Evolutionary conservation across 2,888 invertebrate genomes (phyloP).

Genomic region (Acanthacorydalis orientalis): DNA sequence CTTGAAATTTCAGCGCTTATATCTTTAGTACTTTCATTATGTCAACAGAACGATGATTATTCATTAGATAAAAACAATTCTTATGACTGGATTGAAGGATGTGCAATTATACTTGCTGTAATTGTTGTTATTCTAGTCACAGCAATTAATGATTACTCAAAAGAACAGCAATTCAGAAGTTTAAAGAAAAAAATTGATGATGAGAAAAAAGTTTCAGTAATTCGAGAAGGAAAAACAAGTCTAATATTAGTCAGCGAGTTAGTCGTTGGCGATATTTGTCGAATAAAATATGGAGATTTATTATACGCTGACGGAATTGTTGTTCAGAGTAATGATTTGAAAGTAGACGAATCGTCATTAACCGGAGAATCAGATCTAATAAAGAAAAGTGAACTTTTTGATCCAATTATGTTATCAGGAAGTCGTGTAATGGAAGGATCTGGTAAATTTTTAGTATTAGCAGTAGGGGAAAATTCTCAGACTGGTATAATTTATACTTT

Average conservation of each 20-base stretch:
- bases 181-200: constrained; percentile 95
- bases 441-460: constrained; percentile 95
- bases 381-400: constrained; percentile 83
- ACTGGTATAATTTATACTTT: constrained; percentile 90
- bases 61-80: constrained; percentile 80
- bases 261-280: constrained; percentile 97
- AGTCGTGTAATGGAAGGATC: constrained; percentile 99
- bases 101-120: constrained; percentile 97
- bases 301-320: constrained; percentile 95
- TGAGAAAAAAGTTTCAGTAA: constrained; percentile 96
- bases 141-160: constrained; percentile 99
- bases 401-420: constrained; percentile 96
- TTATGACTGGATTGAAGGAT: constrained; percentile 98
- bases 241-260: constrained; percentile 94
- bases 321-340: constrained; percentile 96
- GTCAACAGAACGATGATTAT: constrained; percentile 57
- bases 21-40: constrained; percentile 92
- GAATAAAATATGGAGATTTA: constrained; percentile 92
- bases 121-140: constrained; percentile 98
- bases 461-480: constrained; percentile 96
- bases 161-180: constrained; percentile 98
- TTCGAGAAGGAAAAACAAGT: constrained; percentile 78
- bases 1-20: constrained; percentile 96
- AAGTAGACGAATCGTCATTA: constrained; percentile 94
- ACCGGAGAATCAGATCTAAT: constrained; percentile 99